Evolutionary conservation across 1,140 invertebrate species (phyloP).

Genomic region (Calephelis nemesis): DNA sequence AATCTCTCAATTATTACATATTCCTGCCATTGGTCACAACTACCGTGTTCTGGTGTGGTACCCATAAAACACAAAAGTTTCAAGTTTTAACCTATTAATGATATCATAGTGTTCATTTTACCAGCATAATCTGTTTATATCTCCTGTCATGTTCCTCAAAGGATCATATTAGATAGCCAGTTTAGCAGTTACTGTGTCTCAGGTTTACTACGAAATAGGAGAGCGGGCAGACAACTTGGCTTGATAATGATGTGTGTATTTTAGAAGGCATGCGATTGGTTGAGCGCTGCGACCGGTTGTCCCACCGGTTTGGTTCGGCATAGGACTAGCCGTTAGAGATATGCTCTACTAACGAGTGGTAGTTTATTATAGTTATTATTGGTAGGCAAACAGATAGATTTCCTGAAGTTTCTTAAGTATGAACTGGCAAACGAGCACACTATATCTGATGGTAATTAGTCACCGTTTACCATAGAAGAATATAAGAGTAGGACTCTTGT

Average conservation of each 20-base stretch:
- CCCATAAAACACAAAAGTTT: too few relatives aligned
- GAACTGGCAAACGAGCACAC: too few relatives aligned
- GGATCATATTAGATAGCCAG: slow-evolving; percentile 53
- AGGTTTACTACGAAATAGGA: slow-evolving; percentile 63
- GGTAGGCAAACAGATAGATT: too few relatives aligned
- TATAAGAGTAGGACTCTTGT: too few relatives aligned
- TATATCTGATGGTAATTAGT: too few relatives aligned
- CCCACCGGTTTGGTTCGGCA: slow-evolving; percentile 71
- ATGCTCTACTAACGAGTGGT: slow-evolving; percentile 29
- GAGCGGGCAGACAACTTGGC: slow-evolving; percentile 60
- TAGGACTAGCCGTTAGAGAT: slow-evolving; percentile 71
- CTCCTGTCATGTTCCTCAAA: slow-evolving; percentile 33
- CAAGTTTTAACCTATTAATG: not conserved
- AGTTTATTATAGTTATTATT: too few relatives aligned
- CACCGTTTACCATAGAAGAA: too few relatives aligned
- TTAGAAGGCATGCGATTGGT: slow-evolving; percentile 45
- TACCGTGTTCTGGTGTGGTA: not conserved
- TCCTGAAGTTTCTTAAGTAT: too few relatives aligned
- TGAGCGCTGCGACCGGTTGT: slow-evolving; percentile 57
- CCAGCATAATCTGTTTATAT: not conserved
- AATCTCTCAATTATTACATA: too few relatives aligned
- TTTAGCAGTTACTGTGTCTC: slow-evolving; percentile 57
- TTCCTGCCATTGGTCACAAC: not conserved
- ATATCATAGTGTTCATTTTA: slow-evolving; percentile 2
- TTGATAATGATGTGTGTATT: slow-evolving; percentile 68